Conservation (phyloP, 2,888 invertebrate species). For the Ptychoptera albimana region DNA sequence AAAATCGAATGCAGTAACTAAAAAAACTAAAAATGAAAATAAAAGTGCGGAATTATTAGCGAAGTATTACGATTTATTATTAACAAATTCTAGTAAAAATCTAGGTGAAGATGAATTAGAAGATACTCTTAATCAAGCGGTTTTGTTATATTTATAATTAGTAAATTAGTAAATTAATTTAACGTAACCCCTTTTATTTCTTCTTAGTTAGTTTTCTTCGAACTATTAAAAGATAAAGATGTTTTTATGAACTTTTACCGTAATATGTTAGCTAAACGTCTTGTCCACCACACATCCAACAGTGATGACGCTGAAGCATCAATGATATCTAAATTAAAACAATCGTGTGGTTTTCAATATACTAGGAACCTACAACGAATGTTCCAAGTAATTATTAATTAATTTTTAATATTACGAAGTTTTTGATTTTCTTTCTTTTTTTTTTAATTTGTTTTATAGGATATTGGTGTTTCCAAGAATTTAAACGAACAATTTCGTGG, state of each 20-base stretch:
- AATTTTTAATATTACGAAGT: slow-evolving; percentile 1
- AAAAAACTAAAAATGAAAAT: slow-evolving; percentile 74
- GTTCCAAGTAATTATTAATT: slow-evolving; percentile 50
- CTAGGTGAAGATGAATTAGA: slow-evolving; percentile 97
- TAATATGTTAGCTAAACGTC: slow-evolving; percentile 95
- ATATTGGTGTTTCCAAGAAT: slow-evolving; percentile 96
- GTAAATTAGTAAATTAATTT: too few relatives aligned
- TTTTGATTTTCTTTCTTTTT: too few relatives aligned
- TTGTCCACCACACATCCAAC: slow-evolving; percentile 96
- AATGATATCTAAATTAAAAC: slow-evolving; percentile 99
- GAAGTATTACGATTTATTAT: slow-evolving; percentile 90
- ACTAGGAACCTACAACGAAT: slow-evolving; percentile 97
- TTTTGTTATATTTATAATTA: slow-evolving; percentile 2
- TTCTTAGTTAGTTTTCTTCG: slow-evolving; percentile 86
- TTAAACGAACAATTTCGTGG: slow-evolving; percentile 88
- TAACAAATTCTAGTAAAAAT: slow-evolving; percentile 96
- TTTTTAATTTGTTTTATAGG: slow-evolving; percentile 38
- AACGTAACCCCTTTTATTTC: too few relatives aligned
- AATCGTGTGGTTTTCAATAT: slow-evolving; percentile 98
- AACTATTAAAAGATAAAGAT: slow-evolving; percentile 99
- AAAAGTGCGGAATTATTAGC: slow-evolving; percentile 96
- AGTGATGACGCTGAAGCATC: slow-evolving; percentile 98
- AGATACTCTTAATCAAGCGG: slow-evolving; percentile 93
- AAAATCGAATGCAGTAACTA: slow-evolving; percentile 91
- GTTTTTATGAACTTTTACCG: slow-evolving; percentile 99